Percentiles rank a stretch among this genome's conserved stretches.
Conservation (phyloP, 2,113 vertebrate species). For the Haplochromis burtoni region DNA sequence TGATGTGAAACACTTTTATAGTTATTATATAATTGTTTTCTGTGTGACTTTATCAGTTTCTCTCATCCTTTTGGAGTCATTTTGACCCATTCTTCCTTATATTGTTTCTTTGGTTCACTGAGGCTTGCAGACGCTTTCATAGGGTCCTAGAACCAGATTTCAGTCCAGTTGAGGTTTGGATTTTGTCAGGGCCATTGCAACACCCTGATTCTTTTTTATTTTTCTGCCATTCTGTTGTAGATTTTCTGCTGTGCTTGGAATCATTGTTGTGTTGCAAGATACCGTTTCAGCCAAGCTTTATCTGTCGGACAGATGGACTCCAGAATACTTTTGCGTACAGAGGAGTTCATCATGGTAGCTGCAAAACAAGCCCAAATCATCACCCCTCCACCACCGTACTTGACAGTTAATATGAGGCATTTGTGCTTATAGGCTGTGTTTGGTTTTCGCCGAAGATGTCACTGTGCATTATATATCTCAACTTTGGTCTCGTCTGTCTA, state of each 20-base stretch:
- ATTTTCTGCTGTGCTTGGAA: not conserved
- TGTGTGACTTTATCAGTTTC: not conserved
- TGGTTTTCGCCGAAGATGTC: accelerated
- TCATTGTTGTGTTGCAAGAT: not conserved
- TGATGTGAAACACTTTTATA: not conserved
- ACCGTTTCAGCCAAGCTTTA: not conserved
- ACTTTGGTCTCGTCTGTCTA: not conserved
- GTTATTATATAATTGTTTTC: not conserved
- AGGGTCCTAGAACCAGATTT: accelerated
- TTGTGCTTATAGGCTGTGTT: not conserved
- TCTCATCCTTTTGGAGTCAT: not conserved
- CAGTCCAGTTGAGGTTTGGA: accelerated
- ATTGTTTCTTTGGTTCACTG: not conserved
- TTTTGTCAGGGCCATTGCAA: not conserved
- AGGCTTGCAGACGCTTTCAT: accelerated
- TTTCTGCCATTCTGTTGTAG: not conserved
- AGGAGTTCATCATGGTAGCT: accelerated
- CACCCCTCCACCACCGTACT: accelerated
- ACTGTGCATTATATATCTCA: not conserved
- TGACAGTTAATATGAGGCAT: not conserved
- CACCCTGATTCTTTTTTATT: not conserved
- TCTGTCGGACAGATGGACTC: not conserved
- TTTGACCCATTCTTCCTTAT: not conserved
- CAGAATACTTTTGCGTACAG: not conserved
- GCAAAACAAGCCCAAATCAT: not conserved